These are phyloP conservation scores for Netelia virgata DNA, from an alignment of 2,888 invertebrate species.

Conservation along the genomic window DNA sequence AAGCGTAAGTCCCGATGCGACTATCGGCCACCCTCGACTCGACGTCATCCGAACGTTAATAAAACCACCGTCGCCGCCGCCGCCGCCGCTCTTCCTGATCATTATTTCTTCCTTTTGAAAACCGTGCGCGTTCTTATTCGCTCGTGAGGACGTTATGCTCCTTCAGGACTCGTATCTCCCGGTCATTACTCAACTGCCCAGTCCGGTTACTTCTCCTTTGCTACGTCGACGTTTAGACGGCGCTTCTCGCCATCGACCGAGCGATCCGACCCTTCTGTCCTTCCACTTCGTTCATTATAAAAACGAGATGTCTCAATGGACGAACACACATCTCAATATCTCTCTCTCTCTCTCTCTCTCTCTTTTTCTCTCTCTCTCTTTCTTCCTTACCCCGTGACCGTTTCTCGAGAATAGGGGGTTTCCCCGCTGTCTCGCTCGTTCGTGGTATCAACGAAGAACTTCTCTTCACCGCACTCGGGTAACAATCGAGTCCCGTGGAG, in stretches of 20 bases:
- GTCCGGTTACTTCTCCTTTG: conserved; percentile 3
- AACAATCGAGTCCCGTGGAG: conserved; percentile 5
- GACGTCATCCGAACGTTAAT: conserved; percentile 38
- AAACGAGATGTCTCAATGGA: conserved; percentile 51
- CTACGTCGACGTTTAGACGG: conserved; percentile 29
- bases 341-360: conserved; percentile 36
- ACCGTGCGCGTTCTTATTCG: conserved; percentile 16
- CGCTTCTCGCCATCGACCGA: conserved; percentile 39
- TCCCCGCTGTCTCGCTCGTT: background rate
- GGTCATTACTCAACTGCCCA: conserved; percentile 51
- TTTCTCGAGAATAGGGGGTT: background rate
- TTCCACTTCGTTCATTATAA: conserved; percentile 45
- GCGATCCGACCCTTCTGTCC: conserved; percentile 16
- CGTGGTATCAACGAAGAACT: background rate
- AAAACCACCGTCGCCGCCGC: conserved; percentile 27
- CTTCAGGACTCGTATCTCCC: conserved; percentile 28
- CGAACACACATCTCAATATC: conserved; percentile 57
- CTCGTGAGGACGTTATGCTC: conserved; percentile 35
- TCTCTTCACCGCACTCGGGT: conserved; percentile 23
- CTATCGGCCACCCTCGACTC: conserved; percentile 51
- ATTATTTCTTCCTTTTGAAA: conserved; percentile 44
- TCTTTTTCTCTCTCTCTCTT: conserved; percentile 40
- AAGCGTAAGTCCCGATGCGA: conserved; percentile 54
- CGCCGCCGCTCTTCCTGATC: conserved; percentile 31
- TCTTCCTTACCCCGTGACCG: background rate